Evolutionary conservation across 2,888 invertebrate species (phyloP), one percentile per base, ranked within the genome.

Genomic region (Bembecia ichneumoniformis): DNA sequence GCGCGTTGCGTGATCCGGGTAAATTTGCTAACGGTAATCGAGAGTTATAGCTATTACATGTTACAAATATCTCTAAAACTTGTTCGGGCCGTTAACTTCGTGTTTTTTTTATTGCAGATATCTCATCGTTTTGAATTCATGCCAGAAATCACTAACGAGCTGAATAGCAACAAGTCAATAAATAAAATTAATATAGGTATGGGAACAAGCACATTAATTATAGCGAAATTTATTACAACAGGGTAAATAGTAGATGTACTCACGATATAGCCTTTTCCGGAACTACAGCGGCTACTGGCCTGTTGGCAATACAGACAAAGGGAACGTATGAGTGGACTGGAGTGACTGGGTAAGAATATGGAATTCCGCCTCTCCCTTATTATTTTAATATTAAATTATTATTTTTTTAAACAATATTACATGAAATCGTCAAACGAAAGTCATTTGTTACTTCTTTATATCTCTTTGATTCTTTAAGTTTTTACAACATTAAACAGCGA

Each of bases 221-320:
- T 28, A 28, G 70, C 67, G 64, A 64, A 61, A 61, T 62, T 61
- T 64, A 63, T 65, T 60, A 64, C 63, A 71, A 75, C 68, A 72
- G 74, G 69, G 77, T 78, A 77, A 82, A 81, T 76, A 79, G 74
- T 77, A 76, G 69, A 66, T 75, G 87, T 91, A 94, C 95, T 94
- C 91, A 95, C 95, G 94, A 95, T 94, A 94, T 95, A 94, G 92
- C 94, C 94, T 91, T 94, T 94, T 90, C 94, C 94, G 90, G 94
- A 94, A 91, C 94, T 95, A 91, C 94, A 94, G 89, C 94, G 93
- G 91, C 94, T 94, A 91, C 94, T 94, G 88, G 94, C 93, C 94
- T 95, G 90, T 80, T 80, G 80, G 82, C 89, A 90, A 78, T 82
- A 81, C 81, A 88, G 76, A 83, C 81, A 88, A 84, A 84, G 88